Evolutionary conservation across 2,113 vertebrate species (phyloP).

Genomic region (Amia ocellicauda): DNA sequence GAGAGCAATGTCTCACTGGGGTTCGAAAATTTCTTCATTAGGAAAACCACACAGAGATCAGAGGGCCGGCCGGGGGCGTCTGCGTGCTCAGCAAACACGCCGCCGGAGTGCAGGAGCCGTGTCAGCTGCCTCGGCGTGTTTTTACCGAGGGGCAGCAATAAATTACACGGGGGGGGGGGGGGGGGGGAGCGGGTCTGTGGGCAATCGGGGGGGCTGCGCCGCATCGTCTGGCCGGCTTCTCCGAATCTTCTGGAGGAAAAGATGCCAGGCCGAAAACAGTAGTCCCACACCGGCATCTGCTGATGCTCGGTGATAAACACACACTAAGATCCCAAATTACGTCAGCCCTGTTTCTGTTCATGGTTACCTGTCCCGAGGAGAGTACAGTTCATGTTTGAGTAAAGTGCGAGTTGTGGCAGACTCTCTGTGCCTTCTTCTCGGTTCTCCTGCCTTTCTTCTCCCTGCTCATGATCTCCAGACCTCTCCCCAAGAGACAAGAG

Average conservation of each 20-base stretch:
- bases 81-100: conserved; percentile 17
- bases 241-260: background rate
- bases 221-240: background rate
- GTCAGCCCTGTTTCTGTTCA: too few relatives aligned
- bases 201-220: background rate
- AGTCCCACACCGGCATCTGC: background rate
- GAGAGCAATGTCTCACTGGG: conserved; percentile 27
- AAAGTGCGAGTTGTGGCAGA: too few relatives aligned
- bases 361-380: too few relatives aligned
- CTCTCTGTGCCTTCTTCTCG: too few relatives aligned
- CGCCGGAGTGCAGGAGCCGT: background rate
- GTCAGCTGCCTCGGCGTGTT: background rate
- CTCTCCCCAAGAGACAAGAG: too few relatives aligned
- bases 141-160: background rate
- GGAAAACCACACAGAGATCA: conserved; percentile 18
- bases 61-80: background rate
- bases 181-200: background rate
- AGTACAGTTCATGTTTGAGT: too few relatives aligned
- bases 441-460: too few relatives aligned
- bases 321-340: too few relatives aligned
- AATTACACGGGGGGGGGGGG: background rate
- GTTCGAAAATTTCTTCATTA: conserved; percentile 30
- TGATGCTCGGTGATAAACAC: too few relatives aligned
- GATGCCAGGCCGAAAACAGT: background rate
- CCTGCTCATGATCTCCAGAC: too few relatives aligned